A percentile compares a stretch with the other conserved stretches of the same genome.
Evolutionary conservation across 2,797 vertebrate genomes (phyloP).

Genomic region (Alcedo atthis): DNA sequence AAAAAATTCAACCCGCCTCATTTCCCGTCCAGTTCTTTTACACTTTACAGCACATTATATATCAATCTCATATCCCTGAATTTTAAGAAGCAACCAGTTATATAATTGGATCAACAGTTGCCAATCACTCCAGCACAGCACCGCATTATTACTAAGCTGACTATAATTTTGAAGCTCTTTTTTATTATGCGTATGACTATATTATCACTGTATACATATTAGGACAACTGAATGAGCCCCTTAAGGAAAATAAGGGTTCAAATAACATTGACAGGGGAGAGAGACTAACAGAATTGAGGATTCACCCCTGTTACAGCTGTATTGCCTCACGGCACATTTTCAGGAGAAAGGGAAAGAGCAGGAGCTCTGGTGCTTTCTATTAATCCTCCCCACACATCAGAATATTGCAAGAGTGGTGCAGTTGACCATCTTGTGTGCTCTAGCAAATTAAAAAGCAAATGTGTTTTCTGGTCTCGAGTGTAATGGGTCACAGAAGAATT

Average conservation of each 20-base stretch:
- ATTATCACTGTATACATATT: slow-evolving; percentile 78
- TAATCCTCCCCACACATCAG: slow-evolving; percentile 63
- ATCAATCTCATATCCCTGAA: slow-evolving; percentile 44
- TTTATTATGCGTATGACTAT: slow-evolving; percentile 71
- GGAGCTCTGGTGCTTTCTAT: slow-evolving; percentile 46
- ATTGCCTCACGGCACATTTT: slow-evolving; percentile 62
- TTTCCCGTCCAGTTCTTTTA: slow-evolving; percentile 65
- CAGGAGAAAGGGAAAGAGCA: slow-evolving; percentile 51
- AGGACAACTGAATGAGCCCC: slow-evolving; percentile 75
- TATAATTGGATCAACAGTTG: slow-evolving; percentile 72
- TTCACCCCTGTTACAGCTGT: slow-evolving; percentile 69
- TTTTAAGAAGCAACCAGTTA: slow-evolving; percentile 60
- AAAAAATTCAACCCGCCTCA: slow-evolving; percentile 62
- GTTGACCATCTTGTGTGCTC: slow-evolving; percentile 69
- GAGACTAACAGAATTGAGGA: slow-evolving; percentile 65
- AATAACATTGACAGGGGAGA: slow-evolving; percentile 67
- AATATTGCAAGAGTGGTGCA: slow-evolving; percentile 59
- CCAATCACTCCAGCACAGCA: slow-evolving; percentile 35
- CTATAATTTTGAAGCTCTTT: slow-evolving; percentile 69
- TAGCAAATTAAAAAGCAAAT: slow-evolving; percentile 72
- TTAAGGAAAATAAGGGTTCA: slow-evolving; percentile 78
- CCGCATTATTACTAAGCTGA: slow-evolving; percentile 54
- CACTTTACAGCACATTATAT: slow-evolving; percentile 57
- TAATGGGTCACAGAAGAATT: slow-evolving; percentile 47
- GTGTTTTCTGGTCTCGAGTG: slow-evolving; percentile 61